Percentiles rank a stretch among this genome's conserved stretches.
Conservation (phyloP, 2,888 invertebrate species). For the Pollenia amentaria region DNA sequence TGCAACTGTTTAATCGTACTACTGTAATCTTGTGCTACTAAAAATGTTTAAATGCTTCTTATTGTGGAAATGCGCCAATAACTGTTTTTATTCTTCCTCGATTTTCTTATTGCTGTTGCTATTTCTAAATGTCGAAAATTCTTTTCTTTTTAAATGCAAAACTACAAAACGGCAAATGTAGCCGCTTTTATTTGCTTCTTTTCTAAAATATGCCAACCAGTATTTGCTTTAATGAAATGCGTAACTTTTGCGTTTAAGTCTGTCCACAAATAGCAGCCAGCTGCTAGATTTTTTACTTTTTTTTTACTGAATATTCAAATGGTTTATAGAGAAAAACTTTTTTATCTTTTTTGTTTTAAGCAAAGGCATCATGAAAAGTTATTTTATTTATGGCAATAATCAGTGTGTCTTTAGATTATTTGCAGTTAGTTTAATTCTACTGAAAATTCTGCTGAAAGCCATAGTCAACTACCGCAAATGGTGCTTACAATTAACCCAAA, state of each 20-base stretch:
- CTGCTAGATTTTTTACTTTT: background rate
- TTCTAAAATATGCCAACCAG: background rate
- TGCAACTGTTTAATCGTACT: background rate
- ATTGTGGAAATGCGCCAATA: constrained; percentile 18
- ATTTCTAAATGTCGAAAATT: background rate
- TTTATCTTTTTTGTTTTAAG: constrained; percentile 9
- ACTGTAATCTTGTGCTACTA: background rate
- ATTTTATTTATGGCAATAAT: constrained; percentile 66
- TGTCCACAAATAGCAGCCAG: constrained; percentile 35
- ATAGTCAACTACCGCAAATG: constrained; percentile 22
- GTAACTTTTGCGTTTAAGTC: constrained; percentile 57
- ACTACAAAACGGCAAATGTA: background rate
- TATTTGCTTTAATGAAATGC: constrained; percentile 38
- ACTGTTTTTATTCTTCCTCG: background rate
- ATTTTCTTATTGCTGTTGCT: background rate
- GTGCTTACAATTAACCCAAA: constrained; percentile 26
- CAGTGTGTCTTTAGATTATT: constrained; percentile 35
- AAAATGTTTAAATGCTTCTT: background rate
- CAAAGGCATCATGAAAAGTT: constrained; percentile 34
- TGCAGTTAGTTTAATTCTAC: constrained; percentile 19
- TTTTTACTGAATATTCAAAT: constrained; percentile 28
- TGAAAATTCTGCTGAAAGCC: constrained; percentile 9
- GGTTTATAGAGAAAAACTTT: background rate
- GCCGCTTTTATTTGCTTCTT: background rate
- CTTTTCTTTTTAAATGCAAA: background rate